These are phyloP conservation scores for Apteryx mantelli DNA, from an alignment of 2,113 vertebrate genomes.

Conservation along the genomic window DNA sequence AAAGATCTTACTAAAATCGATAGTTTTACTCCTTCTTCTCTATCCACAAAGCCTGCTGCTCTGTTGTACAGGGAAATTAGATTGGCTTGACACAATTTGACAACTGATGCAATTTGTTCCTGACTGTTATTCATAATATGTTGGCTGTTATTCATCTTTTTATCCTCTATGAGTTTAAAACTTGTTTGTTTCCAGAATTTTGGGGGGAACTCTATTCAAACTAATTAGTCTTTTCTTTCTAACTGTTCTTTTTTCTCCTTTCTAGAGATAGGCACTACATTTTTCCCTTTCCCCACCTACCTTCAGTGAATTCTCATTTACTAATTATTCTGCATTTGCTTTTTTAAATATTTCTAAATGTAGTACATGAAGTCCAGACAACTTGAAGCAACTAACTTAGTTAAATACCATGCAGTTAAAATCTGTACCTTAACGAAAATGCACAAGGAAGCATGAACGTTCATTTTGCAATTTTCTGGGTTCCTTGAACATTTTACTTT, in stretches of 20 bases:
- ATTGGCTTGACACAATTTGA: background rate
- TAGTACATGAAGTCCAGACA: background rate
- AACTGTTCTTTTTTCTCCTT: background rate
- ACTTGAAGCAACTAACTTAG: background rate
- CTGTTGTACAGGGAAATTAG: background rate
- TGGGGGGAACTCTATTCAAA: background rate
- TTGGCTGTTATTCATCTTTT: background rate
- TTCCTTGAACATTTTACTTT: background rate
- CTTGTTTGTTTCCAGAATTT: background rate
- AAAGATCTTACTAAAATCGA: background rate
- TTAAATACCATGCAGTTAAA: background rate
- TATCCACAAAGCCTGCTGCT: background rate
- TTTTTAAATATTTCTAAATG: background rate
- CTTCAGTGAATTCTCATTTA: background rate
- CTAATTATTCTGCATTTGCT: background rate
- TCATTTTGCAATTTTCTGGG: background rate
- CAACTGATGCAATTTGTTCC: background rate
- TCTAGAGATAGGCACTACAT: background rate
- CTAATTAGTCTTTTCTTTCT: background rate
- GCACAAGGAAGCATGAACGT: background rate
- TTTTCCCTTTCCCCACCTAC: background rate
- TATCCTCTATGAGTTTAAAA: background rate
- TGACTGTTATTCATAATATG: background rate
- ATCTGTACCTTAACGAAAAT: background rate
- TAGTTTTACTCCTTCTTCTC: background rate